These are phyloP conservation scores for Felis catus DNA, from an alignment of 2,113 vertebrate genomes.

Conservation along the genomic window F.catus_Fca126_mat1.0 CM031424.1:55210001-55210500, in stretches of 20 bases:
- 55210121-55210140: no score
- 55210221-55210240: not conserved
- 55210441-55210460: constrained; percentile 30
- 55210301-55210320: constrained; percentile 50
- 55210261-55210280: not conserved
- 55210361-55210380: constrained; percentile 28
- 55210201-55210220: no score
- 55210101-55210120: no score
- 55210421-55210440: constrained; percentile 60
- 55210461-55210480: constrained; percentile 57
- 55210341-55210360: constrained; percentile 32
- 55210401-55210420: constrained; percentile 53
- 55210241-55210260: not conserved
- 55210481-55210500: constrained; percentile 56
- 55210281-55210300: not conserved
- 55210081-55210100: no score
- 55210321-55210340: not conserved
- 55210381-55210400: constrained; percentile 39
- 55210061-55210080: no score
- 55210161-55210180: no score
- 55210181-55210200: no score
- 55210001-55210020: no score
- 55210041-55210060: no score
- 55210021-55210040: no score
- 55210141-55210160: no score